Conservation (phyloP, 2,888 invertebrate genomes). For the Ptychoptera albimana region DNA sequence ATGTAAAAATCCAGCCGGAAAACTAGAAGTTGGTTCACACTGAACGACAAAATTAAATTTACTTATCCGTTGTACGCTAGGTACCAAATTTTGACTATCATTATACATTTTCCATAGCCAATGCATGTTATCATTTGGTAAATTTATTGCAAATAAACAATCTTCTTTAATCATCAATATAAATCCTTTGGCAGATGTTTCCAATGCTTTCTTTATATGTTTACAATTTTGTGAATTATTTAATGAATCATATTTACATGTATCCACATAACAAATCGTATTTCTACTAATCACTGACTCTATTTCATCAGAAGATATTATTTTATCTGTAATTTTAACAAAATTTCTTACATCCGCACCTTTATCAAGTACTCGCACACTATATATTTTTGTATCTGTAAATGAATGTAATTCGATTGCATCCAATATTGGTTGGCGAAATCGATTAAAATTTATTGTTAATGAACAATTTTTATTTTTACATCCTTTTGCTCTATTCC, state of each 20-base stretch:
- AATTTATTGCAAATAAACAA: constrained; percentile 22
- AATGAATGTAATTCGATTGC: constrained; percentile 38
- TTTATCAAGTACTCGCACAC: constrained; percentile 49
- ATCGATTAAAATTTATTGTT: background rate
- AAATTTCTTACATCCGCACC: constrained; percentile 58
- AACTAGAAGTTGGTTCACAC: constrained; percentile 20
- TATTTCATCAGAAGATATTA: constrained; percentile 25
- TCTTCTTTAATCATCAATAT: constrained; percentile 19
- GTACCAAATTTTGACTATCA: constrained; percentile 18
- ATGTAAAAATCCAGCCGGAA: constrained; percentile 24
- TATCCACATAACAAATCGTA: constrained; percentile 20
- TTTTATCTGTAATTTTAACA: constrained; percentile 39
- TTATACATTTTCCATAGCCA: constrained; percentile 22
- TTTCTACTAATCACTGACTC: constrained; percentile 21
- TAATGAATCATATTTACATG: constrained; percentile 18
- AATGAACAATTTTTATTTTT: constrained; percentile 52
- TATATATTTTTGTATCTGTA: constrained; percentile 44
- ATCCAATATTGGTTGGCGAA: constrained; percentile 15
- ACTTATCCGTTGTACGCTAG: constrained; percentile 24
- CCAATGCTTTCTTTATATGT: constrained; percentile 19
- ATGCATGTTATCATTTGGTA: constrained; percentile 19
- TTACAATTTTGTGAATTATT: constrained; percentile 18
- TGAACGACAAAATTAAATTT: constrained; percentile 22
- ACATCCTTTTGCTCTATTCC: constrained; percentile 54
- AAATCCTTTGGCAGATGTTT: constrained; percentile 16